Conservation (phyloP, 2,888 invertebrate species). For the Catocala fraxini region DNA sequence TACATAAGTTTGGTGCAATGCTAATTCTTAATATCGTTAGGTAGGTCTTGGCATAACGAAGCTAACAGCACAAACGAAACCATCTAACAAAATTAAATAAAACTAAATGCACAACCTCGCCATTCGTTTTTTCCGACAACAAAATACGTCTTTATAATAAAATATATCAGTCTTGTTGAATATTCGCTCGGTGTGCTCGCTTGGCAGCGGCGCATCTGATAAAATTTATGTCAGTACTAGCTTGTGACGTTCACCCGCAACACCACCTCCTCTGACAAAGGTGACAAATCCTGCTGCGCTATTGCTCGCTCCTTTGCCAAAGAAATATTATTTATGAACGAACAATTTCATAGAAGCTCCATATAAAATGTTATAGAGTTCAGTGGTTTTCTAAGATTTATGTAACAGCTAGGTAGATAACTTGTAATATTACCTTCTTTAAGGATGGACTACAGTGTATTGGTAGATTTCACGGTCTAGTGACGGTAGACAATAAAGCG, state of each 20-base stretch:
- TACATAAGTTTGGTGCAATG: no score
- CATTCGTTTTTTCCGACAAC: not conserved
- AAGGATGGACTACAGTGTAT: no score
- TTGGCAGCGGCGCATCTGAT: conserved; percentile 40
- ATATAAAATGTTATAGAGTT: not conserved
- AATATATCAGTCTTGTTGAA: conserved; percentile 35
- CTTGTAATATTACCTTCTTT: no score
- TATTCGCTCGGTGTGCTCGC: conserved; percentile 23
- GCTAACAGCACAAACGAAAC: no score
- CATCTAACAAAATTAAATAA: no score
- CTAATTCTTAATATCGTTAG: no score
- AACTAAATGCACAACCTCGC: not conserved
- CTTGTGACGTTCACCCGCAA: conserved; percentile 30
- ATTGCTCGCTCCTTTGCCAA: conserved; percentile 23
- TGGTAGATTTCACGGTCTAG: no score
- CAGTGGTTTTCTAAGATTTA: not conserved
- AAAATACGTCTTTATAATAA: conserved; percentile 19
- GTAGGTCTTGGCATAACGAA: no score
- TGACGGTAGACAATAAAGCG: no score
- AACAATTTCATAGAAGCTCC: conserved; percentile 9
- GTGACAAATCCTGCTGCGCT: conserved; percentile 19
- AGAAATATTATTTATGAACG: conserved; percentile 25
- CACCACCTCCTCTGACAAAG: conserved; percentile 25
- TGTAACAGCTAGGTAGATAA: no score
- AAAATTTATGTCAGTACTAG: conserved; percentile 42